A percentile compares a stretch with the other conserved stretches of the same genome.
These are phyloP conservation scores for Baronia brevicornis DNA, from an alignment of 2,888 invertebrate species.

Conservation along the genomic window DNA sequence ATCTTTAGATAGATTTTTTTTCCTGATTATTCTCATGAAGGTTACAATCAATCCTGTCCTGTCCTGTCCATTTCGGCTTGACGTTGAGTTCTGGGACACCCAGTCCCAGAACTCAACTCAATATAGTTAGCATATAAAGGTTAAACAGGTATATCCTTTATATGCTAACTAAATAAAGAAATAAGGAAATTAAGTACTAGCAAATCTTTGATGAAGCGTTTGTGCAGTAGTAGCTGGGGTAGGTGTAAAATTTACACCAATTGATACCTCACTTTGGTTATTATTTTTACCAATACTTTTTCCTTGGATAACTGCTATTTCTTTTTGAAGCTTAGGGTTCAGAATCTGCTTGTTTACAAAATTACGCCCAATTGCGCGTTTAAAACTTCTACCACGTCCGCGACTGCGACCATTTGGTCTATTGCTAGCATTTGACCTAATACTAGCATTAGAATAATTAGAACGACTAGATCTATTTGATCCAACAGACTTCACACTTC, in stretches of 20 bases:
- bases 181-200: conserved; percentile 29
- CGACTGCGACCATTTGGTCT: conserved; percentile 32
- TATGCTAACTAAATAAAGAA: conserved; percentile 2
- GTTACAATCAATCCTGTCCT: too few relatives aligned
- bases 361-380: conserved; percentile 49
- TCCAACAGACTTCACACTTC: conserved; percentile 59
- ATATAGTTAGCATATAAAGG: too few relatives aligned
- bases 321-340: conserved; percentile 58
- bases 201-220: conserved; percentile 66
- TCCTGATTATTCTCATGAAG: too few relatives aligned
- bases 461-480: conserved; percentile 47
- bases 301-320: conserved; percentile 65
- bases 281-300: conserved; percentile 35
- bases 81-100: too few relatives aligned
- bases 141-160: too few relatives aligned
- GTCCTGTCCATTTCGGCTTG: too few relatives aligned
- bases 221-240: conserved; percentile 42
- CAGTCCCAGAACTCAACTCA: too few relatives aligned
- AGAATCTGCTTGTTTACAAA: conserved; percentile 58
- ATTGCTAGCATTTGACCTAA: conserved; percentile 36
- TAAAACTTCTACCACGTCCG: conserved; percentile 50
- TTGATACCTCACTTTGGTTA: conserved; percentile 28
- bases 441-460: conserved; percentile 42
- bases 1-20: too few relatives aligned
- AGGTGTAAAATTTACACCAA: conserved; percentile 25